Conservation (phyloP, 2,113 vertebrate genomes). For the Vimba vimba region DNA sequence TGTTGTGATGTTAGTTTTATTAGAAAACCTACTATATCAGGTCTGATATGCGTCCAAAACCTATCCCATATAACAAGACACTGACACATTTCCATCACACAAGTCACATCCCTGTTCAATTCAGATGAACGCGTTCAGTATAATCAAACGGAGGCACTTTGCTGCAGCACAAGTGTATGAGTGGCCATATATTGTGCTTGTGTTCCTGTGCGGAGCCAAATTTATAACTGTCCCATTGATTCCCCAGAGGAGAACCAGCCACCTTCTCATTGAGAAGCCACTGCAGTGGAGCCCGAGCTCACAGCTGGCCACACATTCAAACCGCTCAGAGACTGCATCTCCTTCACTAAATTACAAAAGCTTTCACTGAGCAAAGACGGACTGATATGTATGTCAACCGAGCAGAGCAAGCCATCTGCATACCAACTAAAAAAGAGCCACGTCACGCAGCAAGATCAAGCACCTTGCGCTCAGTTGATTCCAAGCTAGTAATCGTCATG, state of each 20-base stretch:
- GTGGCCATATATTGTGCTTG: slow-evolving; percentile 25
- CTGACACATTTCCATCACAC: not conserved
- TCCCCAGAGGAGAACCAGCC: not conserved
- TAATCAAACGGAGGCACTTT: not conserved
- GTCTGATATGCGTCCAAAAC: not conserved
- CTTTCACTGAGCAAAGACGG: slow-evolving; percentile 38
- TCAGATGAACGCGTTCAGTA: not conserved
- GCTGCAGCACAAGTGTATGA: not conserved
- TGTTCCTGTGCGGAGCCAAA: slow-evolving; percentile 5
- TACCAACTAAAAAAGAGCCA: slow-evolving; percentile 43
- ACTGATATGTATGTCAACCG: slow-evolving; percentile 21
- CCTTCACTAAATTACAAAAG: slow-evolving; percentile 34
- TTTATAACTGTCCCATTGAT: slow-evolving; percentile 30
- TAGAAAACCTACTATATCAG: not conserved
- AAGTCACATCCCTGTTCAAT: not conserved
- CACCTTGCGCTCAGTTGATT: not conserved
- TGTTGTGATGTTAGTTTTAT: not conserved
- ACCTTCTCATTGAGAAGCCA: slow-evolving; percentile 8
- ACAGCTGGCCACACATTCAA: slow-evolving; percentile 27
- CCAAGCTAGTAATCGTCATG: not conserved
- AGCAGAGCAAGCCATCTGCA: slow-evolving; percentile 27
- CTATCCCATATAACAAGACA: not conserved
- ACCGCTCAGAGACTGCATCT: slow-evolving; percentile 25
- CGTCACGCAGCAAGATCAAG: not conserved
- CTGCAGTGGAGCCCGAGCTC: not conserved